Base-by-base conservation (phyloP, 2,888 invertebrate species). In the Onthophagus sagittarius region DNA sequence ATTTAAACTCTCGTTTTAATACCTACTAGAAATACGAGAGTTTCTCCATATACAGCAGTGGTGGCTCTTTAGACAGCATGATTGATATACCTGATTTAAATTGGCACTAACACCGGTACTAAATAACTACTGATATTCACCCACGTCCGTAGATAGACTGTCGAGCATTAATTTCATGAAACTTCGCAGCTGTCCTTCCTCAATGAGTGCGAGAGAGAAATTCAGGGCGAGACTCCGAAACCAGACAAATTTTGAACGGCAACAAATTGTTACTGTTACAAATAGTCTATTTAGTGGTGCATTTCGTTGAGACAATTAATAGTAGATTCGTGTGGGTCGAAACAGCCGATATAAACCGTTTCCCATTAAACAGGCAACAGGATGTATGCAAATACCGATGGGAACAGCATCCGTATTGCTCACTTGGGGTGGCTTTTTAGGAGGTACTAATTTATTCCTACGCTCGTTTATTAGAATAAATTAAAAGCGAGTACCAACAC, bases 61-160 rank as follows among this genome's bases (percentile, higher is more conserved):
- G 64, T 72, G 72, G 64, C 72, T 72, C 39, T 70, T 74, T 72
- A 74, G 74, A 74, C 74, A 74, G 74, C 39, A 74, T 74, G 74
- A 74, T 74, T 74, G 74, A 74, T 74, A 74, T 72, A 72, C 72
- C 72, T 72, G 74, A 74, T 74, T 74, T 74, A 74, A 74, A 74
- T 74, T 74, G 74, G 74, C 74, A 74, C 74, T 74, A 74, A 72
- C 74, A 72, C 64, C 72, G 74, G 70, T 72, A 74, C 74, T 73
- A 75, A 75, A 75, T 75, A 73, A 75, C 75, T 64, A 71, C 69
- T 71, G 73, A 72, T 75, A 75, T 73, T 75, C 73, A 53, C 72
- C 71, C 71, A 67, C 69, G 75, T 73, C 75, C 67, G 73, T 71
- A 71, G 71, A 75, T 72, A 75, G 73, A 73, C 72, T 71, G 69